Evolutionary conservation across 2,113 vertebrate species (phyloP), one percentile per base, ranked within the genome.

Genomic region (Passer domesticus): DNA sequence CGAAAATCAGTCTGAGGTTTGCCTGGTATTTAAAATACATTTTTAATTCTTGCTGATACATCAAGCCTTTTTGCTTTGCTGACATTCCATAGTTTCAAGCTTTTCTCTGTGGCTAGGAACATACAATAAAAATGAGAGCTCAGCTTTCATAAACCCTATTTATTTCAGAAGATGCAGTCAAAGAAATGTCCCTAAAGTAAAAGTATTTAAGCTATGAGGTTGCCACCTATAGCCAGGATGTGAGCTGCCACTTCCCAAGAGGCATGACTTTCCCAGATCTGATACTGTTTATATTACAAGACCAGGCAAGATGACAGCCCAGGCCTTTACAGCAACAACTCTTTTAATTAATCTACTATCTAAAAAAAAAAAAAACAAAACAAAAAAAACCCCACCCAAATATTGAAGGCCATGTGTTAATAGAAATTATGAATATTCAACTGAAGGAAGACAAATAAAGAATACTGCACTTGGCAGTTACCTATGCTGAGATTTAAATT

Each of bases 31-130:
- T 90, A 59, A 87, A 92, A 79, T 53, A 77, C 30, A 70, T 73
- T 83, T 94, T 94, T 87, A 91, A 80, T 90, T 92, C 68, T 74
- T 96, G 81, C 74, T 91, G 78, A 91, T 83, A 68, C 44, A 91
- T 58, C 70, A 68, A 92, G 44, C 37, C 53, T 58, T 93, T 95
- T 70, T 55, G 46, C 44, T 96, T 86, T 76, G 87, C 70, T 91
- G 63, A 69, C 63, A 73, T 86, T 59, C 63, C 24, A 22, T 8
- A 59, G 76, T 74, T 93, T 66, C 46, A 37, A 70, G 49, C 33
- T 90, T 70, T 94, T 58, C 22, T 73, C 59, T 62, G 33, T 60
- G 39, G 63, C 37, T 81, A 92, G 74, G 39, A 96, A 69, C 31
- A 46, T 17, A 92, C 46, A 94, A 50, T 31, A 76, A 93, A 92